Evolutionary conservation across 2,797 vertebrate species (phyloP).

Genomic region (Pangasius larnaudii): DNA sequence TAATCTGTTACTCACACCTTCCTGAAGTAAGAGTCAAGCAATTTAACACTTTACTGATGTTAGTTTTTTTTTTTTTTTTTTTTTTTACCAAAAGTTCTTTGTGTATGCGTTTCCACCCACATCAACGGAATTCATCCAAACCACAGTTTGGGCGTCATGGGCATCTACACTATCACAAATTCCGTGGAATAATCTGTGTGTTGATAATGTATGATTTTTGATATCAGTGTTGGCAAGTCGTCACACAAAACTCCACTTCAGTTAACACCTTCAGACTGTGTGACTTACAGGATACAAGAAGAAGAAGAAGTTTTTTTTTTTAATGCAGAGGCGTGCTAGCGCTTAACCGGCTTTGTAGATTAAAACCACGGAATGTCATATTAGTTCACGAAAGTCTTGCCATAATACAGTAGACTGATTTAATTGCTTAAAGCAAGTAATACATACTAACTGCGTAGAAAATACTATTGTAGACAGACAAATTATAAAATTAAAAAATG

Average conservation of each 20-base stretch:
- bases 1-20: slow-evolving; percentile 22
- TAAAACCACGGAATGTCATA: neutral
- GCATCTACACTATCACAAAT: neutral
- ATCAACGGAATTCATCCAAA: too few relatives aligned
- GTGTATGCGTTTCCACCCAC: too few relatives aligned
- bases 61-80: neutral
- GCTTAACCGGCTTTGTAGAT: neutral
- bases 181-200: neutral
- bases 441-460: neutral
- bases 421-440: neutral
- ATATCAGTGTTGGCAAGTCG: neutral
- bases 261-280: neutral
- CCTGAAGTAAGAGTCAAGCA: neutral
- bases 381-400: neutral
- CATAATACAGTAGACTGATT: neutral
- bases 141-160: too few relatives aligned
- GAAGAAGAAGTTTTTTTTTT: neutral
- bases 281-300: neutral
- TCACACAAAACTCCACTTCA: neutral
- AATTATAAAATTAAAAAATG: too few relatives aligned
- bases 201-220: neutral
- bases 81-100: neutral
- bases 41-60: neutral
- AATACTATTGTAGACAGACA: neutral
- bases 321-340: neutral